These are phyloP conservation scores for Pygoscelis antarcticus DNA, from an alignment of 2,113 vertebrate genomes.

Conservation along the genomic window DNA sequence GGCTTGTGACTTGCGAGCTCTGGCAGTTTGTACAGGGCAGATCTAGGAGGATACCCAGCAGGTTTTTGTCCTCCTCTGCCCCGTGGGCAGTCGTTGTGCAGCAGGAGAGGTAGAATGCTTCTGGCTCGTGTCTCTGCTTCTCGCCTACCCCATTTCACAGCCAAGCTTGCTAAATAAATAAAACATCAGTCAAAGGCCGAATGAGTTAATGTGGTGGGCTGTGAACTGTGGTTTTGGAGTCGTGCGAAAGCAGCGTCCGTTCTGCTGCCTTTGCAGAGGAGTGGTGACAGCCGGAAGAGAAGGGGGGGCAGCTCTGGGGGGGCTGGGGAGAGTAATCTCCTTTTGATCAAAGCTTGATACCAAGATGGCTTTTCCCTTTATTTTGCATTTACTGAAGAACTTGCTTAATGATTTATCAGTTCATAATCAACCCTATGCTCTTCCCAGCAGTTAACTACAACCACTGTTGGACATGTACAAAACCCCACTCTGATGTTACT, in stretches of 20 bases:
- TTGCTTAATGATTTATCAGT: neutral
- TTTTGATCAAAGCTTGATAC: neutral
- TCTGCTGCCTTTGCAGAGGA: neutral
- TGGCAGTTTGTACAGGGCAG: neutral
- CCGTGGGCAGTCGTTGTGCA: neutral
- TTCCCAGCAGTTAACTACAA: neutral
- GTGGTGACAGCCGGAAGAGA: neutral
- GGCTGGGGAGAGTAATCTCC: neutral
- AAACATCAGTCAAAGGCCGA: neutral
- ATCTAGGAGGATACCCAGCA: neutral
- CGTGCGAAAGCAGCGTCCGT: neutral
- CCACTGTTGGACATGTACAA: fast-evolving
- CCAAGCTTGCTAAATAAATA: neutral
- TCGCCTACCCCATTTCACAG: neutral
- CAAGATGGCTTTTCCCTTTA: neutral
- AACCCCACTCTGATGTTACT: neutral
- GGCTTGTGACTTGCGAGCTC: neutral
- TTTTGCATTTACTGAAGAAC: neutral
- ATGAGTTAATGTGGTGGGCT: neutral
- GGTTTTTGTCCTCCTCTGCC: neutral
- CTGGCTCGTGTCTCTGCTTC: neutral
- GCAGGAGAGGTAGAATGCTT: neutral
- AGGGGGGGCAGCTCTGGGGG: neutral
- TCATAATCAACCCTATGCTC: neutral
- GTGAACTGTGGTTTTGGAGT: conserved; percentile 19